Base-by-base conservation (phyloP, 2,797 vertebrate species). In the Ctenopoma multispine region DNA sequence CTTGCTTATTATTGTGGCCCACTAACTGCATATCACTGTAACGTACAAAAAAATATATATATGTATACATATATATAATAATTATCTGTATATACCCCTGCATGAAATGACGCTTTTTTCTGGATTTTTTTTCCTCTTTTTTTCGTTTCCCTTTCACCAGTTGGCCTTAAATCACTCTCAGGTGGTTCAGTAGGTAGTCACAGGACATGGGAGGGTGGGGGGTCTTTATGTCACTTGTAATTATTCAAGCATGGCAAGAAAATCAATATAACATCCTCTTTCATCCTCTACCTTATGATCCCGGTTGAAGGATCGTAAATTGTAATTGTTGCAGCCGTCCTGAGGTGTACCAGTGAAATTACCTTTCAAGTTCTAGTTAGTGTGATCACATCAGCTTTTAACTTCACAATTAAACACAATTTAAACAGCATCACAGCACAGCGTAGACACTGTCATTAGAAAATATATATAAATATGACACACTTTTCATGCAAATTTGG, bases 121-220 rank as follows among this genome's bases (percentile, higher is more conserved):
- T 55, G 44, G 44, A 31, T 24, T 55, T 2, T 46, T n/a, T n/a
- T 40, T 21, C 29, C 34, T 38, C 18, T 20, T 36, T 18, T 48
- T 54, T 62, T 62, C 36, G 55, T 43, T 53, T 79, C 69, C 70
- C 56, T 72, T 89, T 92, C 92, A 92, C 92, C 89, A 75, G 91
- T 75, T 85, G 91, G 92, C 93, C 93, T 94, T 94, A 93, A 92
- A 87, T 88, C 84, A 81, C 84, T 87, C 92, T 93, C 92, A 92
- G 91, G 90, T 89, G 91, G 87, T 91, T 85, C 78, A 64, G 65
- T 79, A 40, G 62, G 77, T 79, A 54, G 58, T 80, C 70, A 69
- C 44, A 54, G 46, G 65, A 63, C 13, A 13, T 71, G 58, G 50
- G 31, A 15, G 60, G 38, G 38, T 2, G 31, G 31, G 38, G 13